A percentile compares a stretch with the other conserved stretches of the same genome.
These are phyloP conservation scores for Sparidentex hasta DNA, from an alignment of 2,797 vertebrate genomes.

Conservation along the genomic window DNA sequence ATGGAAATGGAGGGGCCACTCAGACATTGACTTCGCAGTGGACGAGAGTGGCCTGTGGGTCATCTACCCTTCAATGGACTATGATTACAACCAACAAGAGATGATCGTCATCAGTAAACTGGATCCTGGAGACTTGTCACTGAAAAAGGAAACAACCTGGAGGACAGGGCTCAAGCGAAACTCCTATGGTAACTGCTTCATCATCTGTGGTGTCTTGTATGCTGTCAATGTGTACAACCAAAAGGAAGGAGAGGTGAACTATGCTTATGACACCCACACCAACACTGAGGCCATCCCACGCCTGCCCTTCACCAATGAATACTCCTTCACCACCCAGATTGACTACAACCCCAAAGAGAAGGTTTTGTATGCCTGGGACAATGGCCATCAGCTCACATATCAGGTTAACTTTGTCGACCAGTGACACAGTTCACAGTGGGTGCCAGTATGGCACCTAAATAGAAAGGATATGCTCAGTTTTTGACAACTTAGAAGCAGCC, in stretches of 20 bases:
- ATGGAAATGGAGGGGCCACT: constrained; percentile 98
- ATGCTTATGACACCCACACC: constrained; percentile 97
- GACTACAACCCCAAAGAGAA: constrained; percentile 99
- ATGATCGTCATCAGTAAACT: constrained; percentile 94
- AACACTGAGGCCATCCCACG: constrained; percentile 91
- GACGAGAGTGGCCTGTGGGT: constrained; percentile 98
- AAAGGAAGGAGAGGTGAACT: constrained; percentile 92
- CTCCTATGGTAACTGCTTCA: constrained; percentile 96
- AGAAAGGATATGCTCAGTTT: constrained; percentile 49
- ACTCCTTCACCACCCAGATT: constrained; percentile 94
- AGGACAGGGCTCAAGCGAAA: constrained; percentile 92
- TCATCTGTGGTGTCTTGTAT: constrained; percentile 96
- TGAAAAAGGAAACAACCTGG: constrained; percentile 95
- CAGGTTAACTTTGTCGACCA: constrained; percentile 91
- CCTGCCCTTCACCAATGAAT: constrained; percentile 92
- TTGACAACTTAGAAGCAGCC: constrained; percentile 60
- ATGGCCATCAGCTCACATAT: constrained; percentile 96
- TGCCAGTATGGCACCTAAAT: constrained; percentile 25
- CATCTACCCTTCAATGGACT: constrained; percentile 93
- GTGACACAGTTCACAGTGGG: constrained; percentile 75
- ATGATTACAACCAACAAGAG: constrained; percentile 92
- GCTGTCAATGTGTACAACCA: constrained; percentile 93
- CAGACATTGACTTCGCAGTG: constrained; percentile 96
- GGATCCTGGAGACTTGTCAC: constrained; percentile 92
- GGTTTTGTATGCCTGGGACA: constrained; percentile 97